phyloP scores from a whole-genome alignment of 2,888 invertebrate species.

The Eristalinus sepulchralis region DNA sequence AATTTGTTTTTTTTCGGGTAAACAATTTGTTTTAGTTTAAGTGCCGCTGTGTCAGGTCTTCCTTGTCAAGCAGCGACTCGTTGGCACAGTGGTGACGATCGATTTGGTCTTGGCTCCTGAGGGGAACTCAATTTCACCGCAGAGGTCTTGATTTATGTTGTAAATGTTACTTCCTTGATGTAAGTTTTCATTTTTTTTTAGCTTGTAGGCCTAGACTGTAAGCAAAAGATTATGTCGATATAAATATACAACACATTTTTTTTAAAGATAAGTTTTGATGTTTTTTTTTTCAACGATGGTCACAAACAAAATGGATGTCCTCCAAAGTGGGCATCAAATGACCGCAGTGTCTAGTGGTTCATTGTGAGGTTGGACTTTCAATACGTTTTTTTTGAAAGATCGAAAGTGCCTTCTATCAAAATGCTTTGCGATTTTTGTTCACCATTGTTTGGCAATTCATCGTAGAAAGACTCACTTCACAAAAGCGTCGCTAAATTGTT shows the following conservation, averaged over 20 bases:
- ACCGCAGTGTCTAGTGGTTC: too few species aligned
- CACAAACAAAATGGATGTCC: too few species aligned
- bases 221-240: conserved; percentile 63
- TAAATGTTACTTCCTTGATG: conserved; percentile 21
- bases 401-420: too few species aligned
- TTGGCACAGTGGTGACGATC: not conserved
- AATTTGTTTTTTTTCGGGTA: not conserved
- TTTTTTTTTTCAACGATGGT: too few species aligned
- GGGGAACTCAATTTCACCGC: not conserved
- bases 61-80: not conserved
- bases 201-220: conserved; percentile 11
- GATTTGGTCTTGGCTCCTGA: not conserved
- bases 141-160: not conserved
- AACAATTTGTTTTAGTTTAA: not conserved
- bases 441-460: too few species aligned
- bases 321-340: too few species aligned
- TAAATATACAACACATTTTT: conserved; percentile 62
- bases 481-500: too few species aligned
- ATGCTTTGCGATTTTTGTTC: too few species aligned
- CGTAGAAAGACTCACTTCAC: too few species aligned
- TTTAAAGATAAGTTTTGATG: not conserved
- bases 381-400: too few species aligned
- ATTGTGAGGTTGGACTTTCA: too few species aligned
- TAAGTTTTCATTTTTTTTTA: conserved; percentile 14
- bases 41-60: not conserved